These are phyloP conservation scores for Trichomalopsis sarcophagae DNA, from an alignment of 1,140 invertebrate species.

Conservation along the genomic window DNA sequence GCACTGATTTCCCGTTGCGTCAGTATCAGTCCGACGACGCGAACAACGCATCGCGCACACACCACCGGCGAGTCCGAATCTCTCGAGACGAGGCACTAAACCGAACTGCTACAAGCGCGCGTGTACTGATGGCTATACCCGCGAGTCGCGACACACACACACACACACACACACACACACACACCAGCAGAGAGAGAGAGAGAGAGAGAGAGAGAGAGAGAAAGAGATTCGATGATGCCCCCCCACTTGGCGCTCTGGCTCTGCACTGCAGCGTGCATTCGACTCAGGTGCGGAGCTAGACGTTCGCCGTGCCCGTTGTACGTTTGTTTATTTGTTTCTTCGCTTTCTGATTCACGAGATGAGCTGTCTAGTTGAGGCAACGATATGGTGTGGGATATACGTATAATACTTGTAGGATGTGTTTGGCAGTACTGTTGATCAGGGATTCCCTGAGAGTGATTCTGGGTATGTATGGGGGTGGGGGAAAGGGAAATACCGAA, in stretches of 20 bases:
- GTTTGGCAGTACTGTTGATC: too few species aligned
- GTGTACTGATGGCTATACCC: background rate
- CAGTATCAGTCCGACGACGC: background rate
- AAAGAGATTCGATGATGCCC: background rate
- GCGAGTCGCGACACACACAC: too few species aligned
- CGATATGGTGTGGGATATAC: too few species aligned
- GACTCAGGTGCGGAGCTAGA: background rate
- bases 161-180: too few species aligned
- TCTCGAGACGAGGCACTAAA: background rate
- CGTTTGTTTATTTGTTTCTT: background rate
- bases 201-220: background rate
- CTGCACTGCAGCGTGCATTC: constrained; percentile 2
- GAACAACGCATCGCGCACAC: background rate
- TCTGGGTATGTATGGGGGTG: too few species aligned
- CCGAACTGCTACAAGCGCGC: background rate
- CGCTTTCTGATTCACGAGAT: too few species aligned
- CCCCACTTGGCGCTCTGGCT: background rate
- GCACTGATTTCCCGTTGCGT: constrained; percentile 2
- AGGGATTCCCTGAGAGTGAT: too few species aligned
- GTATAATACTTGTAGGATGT: too few species aligned
- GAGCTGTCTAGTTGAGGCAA: too few species aligned
- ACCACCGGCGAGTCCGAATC: background rate
- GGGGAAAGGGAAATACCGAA: too few species aligned
- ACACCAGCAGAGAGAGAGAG: too few species aligned
- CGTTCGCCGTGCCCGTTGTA: background rate